Evolutionary conservation across 2,113 vertebrate genomes (phyloP), one percentile per base, ranked within the genome.

Genomic region (Callocephalon fimbriatum): DNA sequence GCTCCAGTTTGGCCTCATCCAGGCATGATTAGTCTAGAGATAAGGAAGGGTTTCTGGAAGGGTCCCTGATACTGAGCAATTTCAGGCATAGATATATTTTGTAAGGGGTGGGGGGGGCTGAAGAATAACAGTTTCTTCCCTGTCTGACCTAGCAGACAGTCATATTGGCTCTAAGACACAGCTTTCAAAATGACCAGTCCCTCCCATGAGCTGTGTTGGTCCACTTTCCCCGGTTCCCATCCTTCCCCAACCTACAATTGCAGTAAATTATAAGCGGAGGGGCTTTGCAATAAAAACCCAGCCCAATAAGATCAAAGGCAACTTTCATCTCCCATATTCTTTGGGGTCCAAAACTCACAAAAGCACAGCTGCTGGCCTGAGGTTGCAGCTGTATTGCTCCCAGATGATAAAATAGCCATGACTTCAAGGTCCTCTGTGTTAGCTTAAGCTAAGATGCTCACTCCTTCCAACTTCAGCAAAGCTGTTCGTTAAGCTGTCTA

Each of bases 1-100:
- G 93, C 80, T 87, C 51, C 80, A 87, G 77, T 93, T 95, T 95
- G 94, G 91, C 93, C 96, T 94, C 94, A 93, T 94, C 90, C 83
- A 97, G 85, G 88, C 93, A 40, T 62, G 92, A 90, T 84, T 92
- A 92, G 93, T 37, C 75, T 84, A 92, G 84, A 96, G 97, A 95
- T 94, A 97, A 96, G 74, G 58, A 90, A 88, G 4, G 85, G 50
- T 84, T 85, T 81, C 83, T 96, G 83, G 70, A 93, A 0, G 1
- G 68, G 65, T 90, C 95, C 35, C 53, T 68, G 70, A 72, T 51
- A 84, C 86, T 9, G 56, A 66, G 73, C 44, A 63, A 78, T 94
- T 91, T 91, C 80, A 78, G 74, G 16, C 86, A 82, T 22, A 73
- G 76, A 32, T 62, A 0, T 71, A 25, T 56, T 74, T 82, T 56